Conservation (phyloP, 2,797 vertebrate genomes). For the Dromococcyx pavoninus region DNA sequence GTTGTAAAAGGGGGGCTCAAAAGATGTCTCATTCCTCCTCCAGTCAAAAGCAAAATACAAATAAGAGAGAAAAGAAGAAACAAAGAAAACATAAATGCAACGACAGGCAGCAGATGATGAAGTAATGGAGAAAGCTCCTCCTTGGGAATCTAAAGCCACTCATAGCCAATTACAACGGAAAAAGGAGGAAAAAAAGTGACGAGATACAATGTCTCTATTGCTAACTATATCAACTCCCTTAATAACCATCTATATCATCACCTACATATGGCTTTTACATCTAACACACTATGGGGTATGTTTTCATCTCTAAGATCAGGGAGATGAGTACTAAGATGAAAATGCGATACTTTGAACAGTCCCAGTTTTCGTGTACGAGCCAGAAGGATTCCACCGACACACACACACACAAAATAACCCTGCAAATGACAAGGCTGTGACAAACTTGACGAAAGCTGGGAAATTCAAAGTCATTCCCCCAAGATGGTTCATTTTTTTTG, state of each 20-base stretch:
- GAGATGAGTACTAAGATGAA: neutral
- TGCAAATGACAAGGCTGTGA: neutral
- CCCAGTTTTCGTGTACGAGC: neutral
- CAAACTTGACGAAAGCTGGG: neutral
- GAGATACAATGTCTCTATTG: neutral
- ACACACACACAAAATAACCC: neutral
- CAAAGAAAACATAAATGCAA: neutral
- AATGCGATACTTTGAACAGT: neutral
- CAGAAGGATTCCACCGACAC: neutral
- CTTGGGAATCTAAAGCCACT: neutral
- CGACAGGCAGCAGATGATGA: neutral
- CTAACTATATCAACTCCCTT: neutral
- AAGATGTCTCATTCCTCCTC: neutral
- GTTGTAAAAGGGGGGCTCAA: neutral
- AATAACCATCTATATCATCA: neutral
- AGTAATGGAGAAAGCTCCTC: neutral
- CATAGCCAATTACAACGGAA: neutral
- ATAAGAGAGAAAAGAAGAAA: neutral
- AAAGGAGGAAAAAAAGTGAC: neutral
- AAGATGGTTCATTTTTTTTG: neutral
- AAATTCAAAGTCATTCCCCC: neutral
- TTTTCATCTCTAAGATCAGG: neutral
- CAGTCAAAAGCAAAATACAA: neutral
- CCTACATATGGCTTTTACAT: neutral
- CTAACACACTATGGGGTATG: neutral